phyloP scores from a whole-genome alignment of 1,140 invertebrate genomes.

The Dendrolimus punctatus region DNA sequence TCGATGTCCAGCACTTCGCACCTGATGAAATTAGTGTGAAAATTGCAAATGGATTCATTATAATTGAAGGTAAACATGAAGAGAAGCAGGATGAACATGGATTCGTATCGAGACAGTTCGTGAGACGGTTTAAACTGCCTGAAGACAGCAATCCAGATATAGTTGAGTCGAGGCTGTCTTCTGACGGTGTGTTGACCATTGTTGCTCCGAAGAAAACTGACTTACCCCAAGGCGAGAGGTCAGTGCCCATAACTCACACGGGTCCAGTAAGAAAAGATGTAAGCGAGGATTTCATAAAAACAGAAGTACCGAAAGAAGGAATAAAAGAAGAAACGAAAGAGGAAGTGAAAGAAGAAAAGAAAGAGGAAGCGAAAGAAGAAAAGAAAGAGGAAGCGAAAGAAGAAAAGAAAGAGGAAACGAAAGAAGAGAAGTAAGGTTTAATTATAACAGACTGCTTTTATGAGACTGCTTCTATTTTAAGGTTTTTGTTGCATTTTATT shows the following conservation, averaged over 20 bases:
- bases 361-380: no score
- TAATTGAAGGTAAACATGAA: conserved; percentile 84
- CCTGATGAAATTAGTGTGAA: conserved; percentile 90
- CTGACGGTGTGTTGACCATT: conserved; percentile 82
- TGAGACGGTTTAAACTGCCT: conserved; percentile 79
- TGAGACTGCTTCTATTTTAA: conserved; percentile 2
- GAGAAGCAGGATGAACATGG: conserved; percentile 85
- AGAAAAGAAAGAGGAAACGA: no score
- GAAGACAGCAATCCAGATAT: conserved; percentile 78
- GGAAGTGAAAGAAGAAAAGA: no score
- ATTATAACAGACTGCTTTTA: neutral
- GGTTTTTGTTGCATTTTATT: conserved; percentile 1
- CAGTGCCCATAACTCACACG: conserved; percentile 49
- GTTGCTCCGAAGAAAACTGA: conserved; percentile 71
- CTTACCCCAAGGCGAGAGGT: conserved; percentile 41
- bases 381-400: no score
- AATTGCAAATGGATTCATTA: conserved; percentile 78
- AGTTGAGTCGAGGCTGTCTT: conserved; percentile 80
- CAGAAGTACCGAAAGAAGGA: conserved; percentile 6
- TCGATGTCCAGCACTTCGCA: conserved; percentile 90
- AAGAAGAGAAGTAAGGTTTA: no score
- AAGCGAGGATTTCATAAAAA: conserved; percentile 14
- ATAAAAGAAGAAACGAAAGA: neutral
- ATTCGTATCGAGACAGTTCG: conserved; percentile 81
- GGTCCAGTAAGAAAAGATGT: conserved; percentile 45